phyloP scores from a whole-genome alignment of 1,140 invertebrate species.

The Bradysia coprophila region DNA sequence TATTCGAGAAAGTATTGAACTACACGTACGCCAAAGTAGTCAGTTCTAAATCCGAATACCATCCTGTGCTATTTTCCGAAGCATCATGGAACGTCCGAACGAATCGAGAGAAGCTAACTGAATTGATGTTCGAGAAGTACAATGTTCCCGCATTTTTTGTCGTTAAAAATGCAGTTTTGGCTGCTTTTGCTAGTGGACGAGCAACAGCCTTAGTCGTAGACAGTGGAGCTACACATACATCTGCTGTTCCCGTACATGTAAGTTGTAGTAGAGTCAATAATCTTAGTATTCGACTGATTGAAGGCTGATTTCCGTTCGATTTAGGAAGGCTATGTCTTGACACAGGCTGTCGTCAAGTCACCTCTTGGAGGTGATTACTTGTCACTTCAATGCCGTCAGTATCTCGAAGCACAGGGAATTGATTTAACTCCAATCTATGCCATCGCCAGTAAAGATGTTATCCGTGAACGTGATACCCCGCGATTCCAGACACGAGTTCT shows the following conservation, averaged over 20 bases:
- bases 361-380: slow-evolving; percentile 87
- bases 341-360: slow-evolving; percentile 78
- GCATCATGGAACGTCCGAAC: slow-evolving; percentile 77
- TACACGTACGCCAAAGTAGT: slow-evolving; percentile 76
- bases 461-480: slow-evolving; percentile 65
- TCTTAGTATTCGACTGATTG: not conserved
- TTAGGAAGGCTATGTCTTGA: slow-evolving; percentile 61
- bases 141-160: slow-evolving; percentile 90
- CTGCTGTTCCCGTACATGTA: slow-evolving; percentile 77
- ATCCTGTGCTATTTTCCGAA: slow-evolving; percentile 88
- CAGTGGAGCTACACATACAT: slow-evolving; percentile 84
- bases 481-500: slow-evolving; percentile 61
- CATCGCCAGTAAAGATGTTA: slow-evolving; percentile 57
- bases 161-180: slow-evolving; percentile 85
- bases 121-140: slow-evolving; percentile 93
- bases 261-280: slow-evolving; percentile 11
- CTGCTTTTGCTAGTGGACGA: slow-evolving; percentile 84
- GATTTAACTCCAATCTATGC: slow-evolving; percentile 76
- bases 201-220: slow-evolving; percentile 84
- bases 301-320: not conserved
- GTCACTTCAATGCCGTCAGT: slow-evolving; percentile 62
- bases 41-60: slow-evolving; percentile 67
- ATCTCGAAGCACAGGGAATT: slow-evolving; percentile 58
- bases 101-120: slow-evolving; percentile 78
- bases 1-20: slow-evolving; percentile 83